phyloP scores from a whole-genome alignment of 2,888 invertebrate genomes.

The Drosophila kambysellisi region DNA sequence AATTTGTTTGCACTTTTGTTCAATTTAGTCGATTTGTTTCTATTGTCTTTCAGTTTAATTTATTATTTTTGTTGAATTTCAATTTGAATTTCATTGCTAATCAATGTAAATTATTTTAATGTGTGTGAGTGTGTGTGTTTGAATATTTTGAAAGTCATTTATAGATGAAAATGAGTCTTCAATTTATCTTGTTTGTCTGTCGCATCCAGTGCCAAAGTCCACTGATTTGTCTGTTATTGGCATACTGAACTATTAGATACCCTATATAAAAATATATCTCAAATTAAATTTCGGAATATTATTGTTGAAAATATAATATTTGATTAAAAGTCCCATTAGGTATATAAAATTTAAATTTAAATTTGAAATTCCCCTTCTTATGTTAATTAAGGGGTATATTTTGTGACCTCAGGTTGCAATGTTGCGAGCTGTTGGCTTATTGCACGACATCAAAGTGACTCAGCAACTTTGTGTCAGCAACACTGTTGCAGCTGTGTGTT shows the following conservation, averaged over 20 bases:
- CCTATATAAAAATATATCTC: background rate
- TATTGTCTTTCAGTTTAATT: conserved; percentile 6
- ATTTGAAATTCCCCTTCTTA: background rate
- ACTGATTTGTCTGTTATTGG: background rate
- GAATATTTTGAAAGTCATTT: conserved; percentile 23
- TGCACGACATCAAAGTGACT: conserved; percentile 49
- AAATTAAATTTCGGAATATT: background rate
- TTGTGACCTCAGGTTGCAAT: conserved; percentile 14
- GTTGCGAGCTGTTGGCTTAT: conserved; percentile 34
- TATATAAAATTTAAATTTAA: background rate
- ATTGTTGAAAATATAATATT: background rate
- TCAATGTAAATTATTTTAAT: conserved; percentile 27
- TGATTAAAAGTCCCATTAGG: no score
- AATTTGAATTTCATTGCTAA: conserved; percentile 40
- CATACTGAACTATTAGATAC: conserved; percentile 7
- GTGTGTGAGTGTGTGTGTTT: background rate
- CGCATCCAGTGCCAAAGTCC: conserved; percentile 48
- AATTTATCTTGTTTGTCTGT: conserved; percentile 52
- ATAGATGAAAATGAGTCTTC: conserved; percentile 27
- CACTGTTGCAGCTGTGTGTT: conserved; percentile 36
- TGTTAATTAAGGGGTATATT: background rate
- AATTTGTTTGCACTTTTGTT: conserved; percentile 28
- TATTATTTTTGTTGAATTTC: conserved; percentile 20
- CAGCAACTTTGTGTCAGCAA: conserved; percentile 68
- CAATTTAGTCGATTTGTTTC: conserved; percentile 6